Conservation (phyloP, 2,797 vertebrate genomes). For the Coluber constrictor region DNA sequence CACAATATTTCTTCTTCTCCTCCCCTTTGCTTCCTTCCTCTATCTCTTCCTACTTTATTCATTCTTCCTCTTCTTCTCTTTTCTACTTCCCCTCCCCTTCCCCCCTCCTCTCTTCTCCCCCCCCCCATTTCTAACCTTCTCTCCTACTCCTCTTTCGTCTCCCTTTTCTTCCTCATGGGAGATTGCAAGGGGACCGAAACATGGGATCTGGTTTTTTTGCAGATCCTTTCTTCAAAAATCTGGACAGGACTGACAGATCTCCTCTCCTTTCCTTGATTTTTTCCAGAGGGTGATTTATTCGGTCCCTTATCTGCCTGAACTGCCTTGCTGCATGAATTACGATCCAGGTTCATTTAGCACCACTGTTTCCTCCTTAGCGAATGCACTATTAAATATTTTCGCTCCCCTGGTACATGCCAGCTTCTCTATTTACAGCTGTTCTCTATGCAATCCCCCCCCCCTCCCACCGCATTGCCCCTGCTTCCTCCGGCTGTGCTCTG, state of each 20-base stretch:
- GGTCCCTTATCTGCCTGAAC: constrained; percentile 56
- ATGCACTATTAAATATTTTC: constrained; percentile 60
- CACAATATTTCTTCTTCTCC: too few species aligned
- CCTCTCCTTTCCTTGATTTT: constrained; percentile 20
- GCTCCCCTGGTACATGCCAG: constrained; percentile 57
- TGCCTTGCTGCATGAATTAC: constrained; percentile 66
- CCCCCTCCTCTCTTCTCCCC: too few species aligned
- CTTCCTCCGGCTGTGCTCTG: constrained; percentile 39
- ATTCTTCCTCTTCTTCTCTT: too few species aligned
- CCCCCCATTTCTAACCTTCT: too few species aligned
- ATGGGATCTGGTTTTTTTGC: not conserved
- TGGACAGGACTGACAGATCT: constrained; percentile 19
- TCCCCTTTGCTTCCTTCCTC: too few species aligned
- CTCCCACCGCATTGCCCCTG: constrained; percentile 19
- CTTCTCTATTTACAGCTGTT: constrained; percentile 67
- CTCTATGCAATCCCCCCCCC: constrained; percentile 35
- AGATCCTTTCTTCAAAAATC: not conserved
- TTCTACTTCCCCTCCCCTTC: too few species aligned
- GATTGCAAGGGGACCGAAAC: not conserved
- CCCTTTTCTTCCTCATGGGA: too few species aligned
- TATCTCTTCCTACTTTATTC: too few species aligned
- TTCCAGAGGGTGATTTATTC: constrained; percentile 53
- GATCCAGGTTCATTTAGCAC: constrained; percentile 61
- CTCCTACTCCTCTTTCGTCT: too few species aligned
- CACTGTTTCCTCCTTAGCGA: constrained; percentile 64